Evolutionary conservation across 2,888 invertebrate genomes (phyloP), one percentile per base, ranked within the genome.

Genomic region (Plagodis dolabraria): DNA sequence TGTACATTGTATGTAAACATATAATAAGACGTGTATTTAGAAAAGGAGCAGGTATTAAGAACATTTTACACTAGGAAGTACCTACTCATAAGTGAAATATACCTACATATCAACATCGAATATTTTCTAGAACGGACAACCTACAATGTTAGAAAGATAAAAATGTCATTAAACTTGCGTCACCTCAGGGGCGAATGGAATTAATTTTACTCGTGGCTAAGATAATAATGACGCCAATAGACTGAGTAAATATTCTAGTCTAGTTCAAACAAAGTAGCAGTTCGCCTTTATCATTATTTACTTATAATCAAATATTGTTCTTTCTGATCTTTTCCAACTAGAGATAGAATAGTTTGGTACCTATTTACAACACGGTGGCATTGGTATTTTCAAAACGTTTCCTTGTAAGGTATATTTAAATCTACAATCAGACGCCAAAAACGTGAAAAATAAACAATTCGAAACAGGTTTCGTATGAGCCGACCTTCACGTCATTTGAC

Each of bases 361-460:
- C 22, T 22, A n/a, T n/a, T 22, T 22, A 22, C 22, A 22, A 22
- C 22, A 22, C 22, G 22, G 22, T 22, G 22, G 22, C 22, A 22
- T 22, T 22, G n/a, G n/a, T n/a, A n/a, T n/a, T n/a, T n/a, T n/a
- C n/a, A n/a, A n/a, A n/a, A n/a, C n/a, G 22, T 22, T 4, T 22
- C 22, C 22, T 22, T 22, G 22, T 22, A 22, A n/a, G n/a, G n/a
- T 22, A 22, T 22, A 22, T 22, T 22, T 22, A 22, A 22, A 38
- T 38, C 38, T 38, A 9, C 9, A 38, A n/a, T n/a, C n/a, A n/a
- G n/a, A n/a, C n/a, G 38, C 9, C 7, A 38, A 38, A 38, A 38
- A 38, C 7, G 7, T 38, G 38, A 7, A 38, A 38, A 38, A 38
- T 42, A 54, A 62, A 53, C 33, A 42, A 43, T 56, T 12, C 42